These are phyloP conservation scores for Glaucomys volans DNA, from an alignment of 2,113 vertebrate genomes.

Conservation along the genomic window DNA sequence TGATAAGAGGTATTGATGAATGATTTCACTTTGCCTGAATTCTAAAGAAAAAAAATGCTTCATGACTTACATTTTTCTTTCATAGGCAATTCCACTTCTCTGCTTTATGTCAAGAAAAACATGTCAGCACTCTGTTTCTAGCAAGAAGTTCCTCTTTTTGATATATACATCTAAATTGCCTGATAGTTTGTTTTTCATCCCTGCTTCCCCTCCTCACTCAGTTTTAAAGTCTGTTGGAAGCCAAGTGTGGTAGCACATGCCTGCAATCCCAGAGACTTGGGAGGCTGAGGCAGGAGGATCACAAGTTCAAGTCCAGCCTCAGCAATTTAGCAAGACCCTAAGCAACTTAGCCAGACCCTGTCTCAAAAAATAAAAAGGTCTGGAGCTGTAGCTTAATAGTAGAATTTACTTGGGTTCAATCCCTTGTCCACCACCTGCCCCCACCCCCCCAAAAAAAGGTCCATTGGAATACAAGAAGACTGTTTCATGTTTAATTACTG, in stretches of 20 bases:
- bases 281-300: too few species aligned
- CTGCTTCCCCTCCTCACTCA: neutral
- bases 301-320: too few species aligned
- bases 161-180: neutral
- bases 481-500: constrained; percentile 6
- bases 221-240: neutral
- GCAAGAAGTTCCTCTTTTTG: neutral
- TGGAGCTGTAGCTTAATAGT: neutral
- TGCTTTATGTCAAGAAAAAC: neutral
- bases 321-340: too few species aligned
- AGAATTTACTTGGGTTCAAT: neutral
- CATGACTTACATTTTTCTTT: neutral
- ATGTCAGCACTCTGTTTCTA: neutral
- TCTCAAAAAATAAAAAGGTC: neutral
- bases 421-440: too few species aligned
- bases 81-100: neutral
- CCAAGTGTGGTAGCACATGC: too few species aligned
- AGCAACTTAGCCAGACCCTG: too few species aligned
- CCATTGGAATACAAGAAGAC: neutral
- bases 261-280: too few species aligned
- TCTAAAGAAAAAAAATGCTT: neutral
- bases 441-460: neutral
- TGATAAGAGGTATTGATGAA: neutral
- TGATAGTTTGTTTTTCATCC: neutral
- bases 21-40: neutral